phyloP scores from a whole-genome alignment of 2,888 invertebrate species.

The Andrena minutula region DNA sequence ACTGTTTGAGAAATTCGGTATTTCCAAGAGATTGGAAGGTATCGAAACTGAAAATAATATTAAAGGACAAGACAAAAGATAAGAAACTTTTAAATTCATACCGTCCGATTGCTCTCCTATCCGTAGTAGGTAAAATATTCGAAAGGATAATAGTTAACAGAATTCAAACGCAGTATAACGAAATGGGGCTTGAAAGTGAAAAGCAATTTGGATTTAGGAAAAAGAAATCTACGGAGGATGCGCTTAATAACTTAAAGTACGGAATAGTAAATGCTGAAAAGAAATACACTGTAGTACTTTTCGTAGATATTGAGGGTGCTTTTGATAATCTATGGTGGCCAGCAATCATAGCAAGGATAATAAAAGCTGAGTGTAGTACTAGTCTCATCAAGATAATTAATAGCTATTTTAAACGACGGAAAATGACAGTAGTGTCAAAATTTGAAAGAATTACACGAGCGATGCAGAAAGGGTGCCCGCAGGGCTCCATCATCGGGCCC shows the following conservation, averaged over 20 bases:
- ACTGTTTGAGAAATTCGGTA: neutral
- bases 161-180: neutral
- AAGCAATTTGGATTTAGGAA: slow-evolving; percentile 17
- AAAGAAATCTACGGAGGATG: slow-evolving; percentile 17
- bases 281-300: slow-evolving; percentile 2
- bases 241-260: slow-evolving; percentile 1
- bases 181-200: neutral
- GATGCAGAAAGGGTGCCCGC: slow-evolving; percentile 12
- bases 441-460: neutral
- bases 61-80: slow-evolving; percentile 19
- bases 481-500: slow-evolving; percentile 15
- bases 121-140: slow-evolving; percentile 8
- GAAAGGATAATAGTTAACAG: slow-evolving; percentile 17
- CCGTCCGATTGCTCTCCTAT: slow-evolving; percentile 26
- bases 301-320: slow-evolving; percentile 15
- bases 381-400: neutral
- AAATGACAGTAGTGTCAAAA: neutral
- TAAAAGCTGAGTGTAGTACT: slow-evolving; percentile 1
- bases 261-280: neutral
- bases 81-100: neutral
- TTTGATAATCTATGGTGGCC: slow-evolving; percentile 32
- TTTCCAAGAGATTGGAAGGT: slow-evolving; percentile 26
- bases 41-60: slow-evolving; percentile 2
- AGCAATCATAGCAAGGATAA: slow-evolving; percentile 8
- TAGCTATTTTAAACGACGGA: slow-evolving; percentile 11